Conservation (phyloP, 1,140 invertebrate species). For the Heterodera carotae region DNA sequence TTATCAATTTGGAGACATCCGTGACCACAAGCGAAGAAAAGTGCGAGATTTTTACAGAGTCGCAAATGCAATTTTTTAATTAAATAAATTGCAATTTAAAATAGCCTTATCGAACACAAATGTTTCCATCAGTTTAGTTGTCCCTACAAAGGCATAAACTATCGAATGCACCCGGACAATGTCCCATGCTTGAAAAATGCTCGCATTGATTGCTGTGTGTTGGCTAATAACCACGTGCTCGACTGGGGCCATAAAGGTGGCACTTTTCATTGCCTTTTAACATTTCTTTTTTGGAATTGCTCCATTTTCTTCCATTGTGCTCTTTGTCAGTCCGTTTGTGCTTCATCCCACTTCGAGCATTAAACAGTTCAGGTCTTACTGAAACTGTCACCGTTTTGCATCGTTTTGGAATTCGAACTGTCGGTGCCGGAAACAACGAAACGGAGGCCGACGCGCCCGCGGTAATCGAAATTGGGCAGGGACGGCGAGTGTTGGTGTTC, state of each 20-base stretch:
- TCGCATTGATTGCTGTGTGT: slow-evolving; percentile 22
- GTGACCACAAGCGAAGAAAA: slow-evolving; percentile 22
- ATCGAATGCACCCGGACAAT: slow-evolving; percentile 24
- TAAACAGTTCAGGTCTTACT: background rate
- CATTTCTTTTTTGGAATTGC: background rate
- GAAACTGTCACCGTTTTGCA: background rate
- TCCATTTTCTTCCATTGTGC: too few species aligned
- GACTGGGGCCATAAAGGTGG: slow-evolving; percentile 27
- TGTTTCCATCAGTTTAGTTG: too few species aligned
- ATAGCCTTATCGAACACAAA: too few species aligned
- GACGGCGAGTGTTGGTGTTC: slow-evolving; percentile 26
- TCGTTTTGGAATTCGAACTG: background rate
- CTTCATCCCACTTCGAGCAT: too few species aligned
- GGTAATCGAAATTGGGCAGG: slow-evolving; percentile 11
- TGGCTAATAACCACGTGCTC: slow-evolving; percentile 28
- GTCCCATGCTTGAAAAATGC: slow-evolving; percentile 7
- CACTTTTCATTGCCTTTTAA: background rate
- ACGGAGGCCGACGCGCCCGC: slow-evolving; percentile 17
- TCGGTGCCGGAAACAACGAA: slow-evolving; percentile 26
- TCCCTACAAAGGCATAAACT: slow-evolving; percentile 15
- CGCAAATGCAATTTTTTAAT: background rate
- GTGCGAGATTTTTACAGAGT: background rate
- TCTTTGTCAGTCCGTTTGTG: too few species aligned
- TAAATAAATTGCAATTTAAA: too few species aligned
- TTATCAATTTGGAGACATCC: slow-evolving; percentile 26